Base-by-base conservation (phyloP, 2,888 invertebrate species). In the Melanophora roralis region DNA sequence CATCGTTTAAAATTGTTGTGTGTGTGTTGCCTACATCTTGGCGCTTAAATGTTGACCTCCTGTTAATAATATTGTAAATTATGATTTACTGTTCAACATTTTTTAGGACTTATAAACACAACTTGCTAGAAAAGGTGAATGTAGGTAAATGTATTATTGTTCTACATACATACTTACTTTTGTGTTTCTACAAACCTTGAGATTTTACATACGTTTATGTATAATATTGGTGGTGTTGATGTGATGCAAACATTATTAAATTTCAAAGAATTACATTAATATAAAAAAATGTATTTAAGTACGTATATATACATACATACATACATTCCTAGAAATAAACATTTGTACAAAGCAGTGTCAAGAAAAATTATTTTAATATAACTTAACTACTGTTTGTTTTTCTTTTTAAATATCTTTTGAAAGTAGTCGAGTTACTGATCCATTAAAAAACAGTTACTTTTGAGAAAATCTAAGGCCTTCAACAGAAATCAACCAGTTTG, bases 11-110 rank as follows among this genome's bases (percentile, higher is more conserved):
- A 14, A 45, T n/a, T 43, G 23, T 36, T 34, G 5, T 34, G 11
- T 34, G 23, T 14, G 12, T 67, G 32, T 75, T 74, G 47, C 43
- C 49, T 72, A 60, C 36, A 67, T 59, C 62, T 77, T 74, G 36
- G 55, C 57, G 36, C 27, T 57, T 62, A 32, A 47, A 53, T 55
- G 69, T 77, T 81, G 81, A 77, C 79, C 80, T 72, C 81, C 53
- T 83, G 82, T 82, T 83, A 82, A 83, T 83, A 83, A 83, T 81
- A 78, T 79, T 81, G 82, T 78, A 85, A 86, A 86, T 85, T 81
- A 85, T 86, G 86, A 86, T 86, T 87, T 86, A 86, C 84, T 83
- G 60, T 74, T 53, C 76, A 71, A 80, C 49, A 67, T 81, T 78
- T 73, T 81, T 76, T 64, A 59, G 38, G 32, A 59, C 49, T 72